Evolutionary conservation across 2,888 invertebrate species (phyloP).

Genomic region (Drosophila histrio): DNA sequence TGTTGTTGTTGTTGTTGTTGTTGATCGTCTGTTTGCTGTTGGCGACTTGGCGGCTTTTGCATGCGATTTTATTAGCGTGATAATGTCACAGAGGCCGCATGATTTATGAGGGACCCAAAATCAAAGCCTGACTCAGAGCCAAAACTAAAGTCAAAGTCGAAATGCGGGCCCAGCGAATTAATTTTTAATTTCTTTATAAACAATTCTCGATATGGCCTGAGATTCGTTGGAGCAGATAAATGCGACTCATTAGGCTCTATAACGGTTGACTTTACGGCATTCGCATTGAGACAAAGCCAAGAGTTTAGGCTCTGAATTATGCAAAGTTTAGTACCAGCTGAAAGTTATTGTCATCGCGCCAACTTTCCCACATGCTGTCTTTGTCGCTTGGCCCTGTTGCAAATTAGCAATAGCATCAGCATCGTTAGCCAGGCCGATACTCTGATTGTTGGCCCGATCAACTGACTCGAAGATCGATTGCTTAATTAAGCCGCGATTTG

Average conservation of each 20-base stretch:
- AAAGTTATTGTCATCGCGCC: slow-evolving; percentile 46
- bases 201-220: slow-evolving; percentile 45
- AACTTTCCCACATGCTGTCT: slow-evolving; percentile 54
- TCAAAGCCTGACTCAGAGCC: slow-evolving; percentile 50
- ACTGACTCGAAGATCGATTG: slow-evolving; percentile 69
- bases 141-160: neutral
- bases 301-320: slow-evolving; percentile 36
- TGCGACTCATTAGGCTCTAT: slow-evolving; percentile 72
- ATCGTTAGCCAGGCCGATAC: slow-evolving; percentile 11
- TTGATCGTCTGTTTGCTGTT: slow-evolving; percentile 38
- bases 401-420: slow-evolving; percentile 53
- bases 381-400: slow-evolving; percentile 23
- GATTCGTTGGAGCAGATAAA: slow-evolving; percentile 62
- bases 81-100: slow-evolving; percentile 82
- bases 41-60: slow-evolving; percentile 59
- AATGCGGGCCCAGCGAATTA: slow-evolving; percentile 38
- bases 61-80: slow-evolving; percentile 83
- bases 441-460: neutral
- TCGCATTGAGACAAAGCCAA: slow-evolving; percentile 27
- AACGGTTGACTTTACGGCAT: slow-evolving; percentile 60
- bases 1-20: slow-evolving; percentile 14
- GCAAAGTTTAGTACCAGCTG: slow-evolving; percentile 40
- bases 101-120: slow-evolving; percentile 77
- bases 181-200: slow-evolving; percentile 70
- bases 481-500: slow-evolving; percentile 78